Evolutionary conservation across 2,113 vertebrate species (phyloP).

Genomic region (Callipepla squamata): DNA sequence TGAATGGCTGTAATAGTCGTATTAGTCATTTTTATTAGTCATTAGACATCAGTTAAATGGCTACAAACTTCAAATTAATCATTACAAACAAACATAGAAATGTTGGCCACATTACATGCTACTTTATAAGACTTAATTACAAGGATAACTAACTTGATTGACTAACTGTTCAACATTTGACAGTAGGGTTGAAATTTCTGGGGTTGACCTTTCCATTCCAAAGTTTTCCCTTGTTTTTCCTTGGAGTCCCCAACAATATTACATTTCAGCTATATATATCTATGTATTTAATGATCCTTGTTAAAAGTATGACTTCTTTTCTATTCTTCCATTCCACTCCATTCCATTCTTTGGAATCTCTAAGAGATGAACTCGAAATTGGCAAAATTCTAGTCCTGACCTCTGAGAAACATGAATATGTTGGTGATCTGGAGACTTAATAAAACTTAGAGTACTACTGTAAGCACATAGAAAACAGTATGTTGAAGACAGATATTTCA

Average conservation of each 20-base stretch:
- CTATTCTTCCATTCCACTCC: background rate
- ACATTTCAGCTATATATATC: background rate
- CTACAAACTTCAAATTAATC: background rate
- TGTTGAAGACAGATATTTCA: background rate
- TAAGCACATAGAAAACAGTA: background rate
- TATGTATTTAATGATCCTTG: background rate
- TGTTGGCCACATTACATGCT: background rate
- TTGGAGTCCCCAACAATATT: background rate
- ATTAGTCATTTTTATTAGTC: background rate
- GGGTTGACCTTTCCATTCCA: background rate
- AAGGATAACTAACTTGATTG: background rate
- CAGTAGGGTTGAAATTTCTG: background rate
- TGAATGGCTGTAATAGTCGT: background rate
- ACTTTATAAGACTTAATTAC: background rate
- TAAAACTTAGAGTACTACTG: background rate
- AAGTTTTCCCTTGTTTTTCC: background rate
- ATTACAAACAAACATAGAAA: background rate
- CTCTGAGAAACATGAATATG: background rate
- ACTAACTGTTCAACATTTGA: background rate
- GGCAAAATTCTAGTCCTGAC: background rate
- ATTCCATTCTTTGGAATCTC: background rate
- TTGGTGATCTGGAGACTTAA: background rate
- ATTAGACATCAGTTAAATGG: background rate
- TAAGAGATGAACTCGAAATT: background rate
- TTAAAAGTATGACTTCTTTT: background rate